Evolutionary conservation across 2,113 vertebrate genomes (phyloP).

Genomic region (Lepus timidus): DNA sequence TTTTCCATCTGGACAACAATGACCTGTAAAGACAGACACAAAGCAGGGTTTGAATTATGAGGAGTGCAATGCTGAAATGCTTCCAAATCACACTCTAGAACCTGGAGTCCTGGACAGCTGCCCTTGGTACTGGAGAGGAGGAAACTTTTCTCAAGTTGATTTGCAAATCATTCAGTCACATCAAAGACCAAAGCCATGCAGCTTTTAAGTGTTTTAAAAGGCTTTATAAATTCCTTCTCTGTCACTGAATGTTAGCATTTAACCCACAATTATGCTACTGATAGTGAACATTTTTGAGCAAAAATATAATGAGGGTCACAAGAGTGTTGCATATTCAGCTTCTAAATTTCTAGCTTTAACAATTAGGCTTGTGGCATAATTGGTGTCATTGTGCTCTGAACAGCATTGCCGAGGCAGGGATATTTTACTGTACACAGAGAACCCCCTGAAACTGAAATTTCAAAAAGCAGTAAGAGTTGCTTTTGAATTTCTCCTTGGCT

Average conservation of each 20-base stretch:
- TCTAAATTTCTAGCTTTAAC: slow-evolving; percentile 57
- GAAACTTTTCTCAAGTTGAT: slow-evolving; percentile 20
- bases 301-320: slow-evolving; percentile 67
- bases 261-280: slow-evolving; percentile 55
- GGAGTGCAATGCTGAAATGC: slow-evolving; percentile 86
- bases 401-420: background rate
- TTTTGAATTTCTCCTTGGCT: slow-evolving; percentile 64
- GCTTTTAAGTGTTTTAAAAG: slow-evolving; percentile 49
- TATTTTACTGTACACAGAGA: slow-evolving; percentile 44
- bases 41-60: slow-evolving; percentile 90
- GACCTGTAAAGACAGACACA: slow-evolving; percentile 90
- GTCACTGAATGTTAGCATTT: slow-evolving; percentile 68
- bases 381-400: slow-evolving; percentile 41
- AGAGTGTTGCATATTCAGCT: slow-evolving; percentile 62
- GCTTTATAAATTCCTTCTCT: slow-evolving; percentile 70
- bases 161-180: slow-evolving; percentile 45
- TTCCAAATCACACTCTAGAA: slow-evolving; percentile 87
- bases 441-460: slow-evolving; percentile 47
- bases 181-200: slow-evolving; percentile 29
- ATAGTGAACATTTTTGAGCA: slow-evolving; percentile 66
- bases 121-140: slow-evolving; percentile 19
- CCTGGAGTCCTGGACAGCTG: slow-evolving; percentile 70
- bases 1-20: slow-evolving; percentile 95
- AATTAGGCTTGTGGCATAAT: slow-evolving; percentile 55
- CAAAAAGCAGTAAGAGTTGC: slow-evolving; percentile 48